Conservation (phyloP, 2,113 vertebrate species). For the Clinocottus analis region DNA sequence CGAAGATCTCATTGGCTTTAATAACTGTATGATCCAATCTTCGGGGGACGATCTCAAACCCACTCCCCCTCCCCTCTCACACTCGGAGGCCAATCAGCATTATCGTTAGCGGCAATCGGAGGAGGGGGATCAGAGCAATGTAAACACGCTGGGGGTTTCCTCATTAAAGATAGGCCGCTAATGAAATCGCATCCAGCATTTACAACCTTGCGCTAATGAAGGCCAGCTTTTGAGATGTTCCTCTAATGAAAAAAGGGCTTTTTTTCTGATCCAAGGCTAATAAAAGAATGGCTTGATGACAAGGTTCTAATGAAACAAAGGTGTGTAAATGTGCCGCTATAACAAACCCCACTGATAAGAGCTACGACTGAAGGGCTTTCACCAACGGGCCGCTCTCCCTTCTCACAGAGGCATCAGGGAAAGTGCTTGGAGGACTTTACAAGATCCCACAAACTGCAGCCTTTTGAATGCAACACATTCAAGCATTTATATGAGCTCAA, state of each 20-base stretch:
- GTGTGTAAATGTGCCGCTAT: slow-evolving; percentile 44
- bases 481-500: slow-evolving; percentile 59
- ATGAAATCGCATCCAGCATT: slow-evolving; percentile 69
- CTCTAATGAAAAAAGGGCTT: slow-evolving; percentile 55
- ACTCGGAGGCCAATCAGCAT: slow-evolving; percentile 64
- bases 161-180: slow-evolving; percentile 72
- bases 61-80: no score
- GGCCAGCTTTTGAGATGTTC: slow-evolving; percentile 59
- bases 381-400: slow-evolving; percentile 26
- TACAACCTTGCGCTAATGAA: slow-evolving; percentile 73
- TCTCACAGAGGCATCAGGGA: slow-evolving; percentile 28
- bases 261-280: slow-evolving; percentile 60
- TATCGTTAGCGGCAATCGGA: slow-evolving; percentile 47
- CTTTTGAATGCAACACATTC: slow-evolving; percentile 62
- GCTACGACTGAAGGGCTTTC: slow-evolving; percentile 18
- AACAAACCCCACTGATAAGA: slow-evolving; percentile 33
- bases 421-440: slow-evolving; percentile 42
- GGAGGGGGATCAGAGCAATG: slow-evolving; percentile 48
- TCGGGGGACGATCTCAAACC: slow-evolving; percentile 42
- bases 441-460: slow-evolving; percentile 44
- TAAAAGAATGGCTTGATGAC: slow-evolving; percentile 68
- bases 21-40: slow-evolving; percentile 62
- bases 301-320: slow-evolving; percentile 73
- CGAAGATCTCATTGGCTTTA: slow-evolving; percentile 60
- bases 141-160: slow-evolving; percentile 70